These are phyloP conservation scores for Bujurquina vittata DNA, from an alignment of 2,113 vertebrate genomes.

Conservation along the genomic window DNA sequence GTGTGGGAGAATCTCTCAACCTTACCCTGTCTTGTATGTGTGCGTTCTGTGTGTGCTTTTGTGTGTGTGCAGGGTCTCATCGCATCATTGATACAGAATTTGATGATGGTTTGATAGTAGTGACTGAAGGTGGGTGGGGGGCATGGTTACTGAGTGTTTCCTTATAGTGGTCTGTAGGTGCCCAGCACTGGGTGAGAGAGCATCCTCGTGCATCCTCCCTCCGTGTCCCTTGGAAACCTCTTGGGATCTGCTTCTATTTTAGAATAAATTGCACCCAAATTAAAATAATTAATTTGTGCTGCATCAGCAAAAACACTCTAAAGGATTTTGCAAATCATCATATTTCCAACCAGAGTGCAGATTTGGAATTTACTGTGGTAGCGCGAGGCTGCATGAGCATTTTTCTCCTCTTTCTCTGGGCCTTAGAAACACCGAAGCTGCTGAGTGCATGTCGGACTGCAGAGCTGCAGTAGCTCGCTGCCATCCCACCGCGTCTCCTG, in stretches of 20 bases:
- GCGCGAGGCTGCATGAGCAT: constrained; percentile 46
- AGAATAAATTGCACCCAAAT: constrained; percentile 31
- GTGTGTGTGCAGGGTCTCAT: constrained; percentile 90
- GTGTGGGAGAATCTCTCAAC: constrained; percentile 39
- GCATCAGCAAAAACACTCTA: constrained; percentile 19
- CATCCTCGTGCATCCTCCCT: constrained; percentile 35
- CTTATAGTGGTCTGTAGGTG: constrained; percentile 60
- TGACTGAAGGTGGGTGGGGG: constrained; percentile 95
- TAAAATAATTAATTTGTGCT: constrained; percentile 35
- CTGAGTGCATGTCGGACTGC: constrained; percentile 71
- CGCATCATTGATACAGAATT: constrained; percentile 99
- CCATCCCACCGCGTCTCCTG: constrained; percentile 41
- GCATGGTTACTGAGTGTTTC: constrained; percentile 77
- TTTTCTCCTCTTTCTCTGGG: constrained; percentile 79
- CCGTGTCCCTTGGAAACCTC: neutral
- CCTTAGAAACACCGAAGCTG: constrained; percentile 54
- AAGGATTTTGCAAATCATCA: constrained; percentile 36
- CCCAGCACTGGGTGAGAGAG: constrained; percentile 77
- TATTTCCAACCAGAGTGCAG: constrained; percentile 17
- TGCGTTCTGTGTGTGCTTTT: constrained; percentile 51
- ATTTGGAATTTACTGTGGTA: neutral
- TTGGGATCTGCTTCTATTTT: neutral
- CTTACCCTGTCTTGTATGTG: constrained; percentile 49
- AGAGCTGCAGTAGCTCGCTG: constrained; percentile 41
- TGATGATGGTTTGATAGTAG: constrained; percentile 98